These are phyloP conservation scores for Euthynnus affinis DNA, from an alignment of 2,797 vertebrate species.

Conservation along the genomic window DNA sequence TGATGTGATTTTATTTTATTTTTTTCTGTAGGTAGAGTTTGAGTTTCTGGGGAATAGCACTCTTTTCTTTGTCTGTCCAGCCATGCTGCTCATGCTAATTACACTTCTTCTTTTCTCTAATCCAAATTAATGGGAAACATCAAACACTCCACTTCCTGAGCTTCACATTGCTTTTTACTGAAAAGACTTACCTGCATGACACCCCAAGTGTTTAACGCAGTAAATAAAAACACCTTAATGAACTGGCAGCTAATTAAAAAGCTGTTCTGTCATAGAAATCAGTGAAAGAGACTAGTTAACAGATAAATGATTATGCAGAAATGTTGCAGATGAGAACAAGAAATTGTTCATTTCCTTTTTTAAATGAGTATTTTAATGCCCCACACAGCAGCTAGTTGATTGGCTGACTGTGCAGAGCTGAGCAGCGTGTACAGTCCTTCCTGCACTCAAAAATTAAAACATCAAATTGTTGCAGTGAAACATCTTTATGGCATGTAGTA, in stretches of 20 bases:
- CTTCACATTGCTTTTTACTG: conserved; percentile 14
- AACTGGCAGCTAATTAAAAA: conserved; percentile 16
- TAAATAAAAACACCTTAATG: conserved; percentile 29
- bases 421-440: neutral
- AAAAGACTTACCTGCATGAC: conserved; percentile 35
- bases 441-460: conserved; percentile 22
- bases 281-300: neutral
- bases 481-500: conserved; percentile 7
- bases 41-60: neutral
- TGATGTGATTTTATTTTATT: neutral
- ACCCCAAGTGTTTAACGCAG: conserved; percentile 11
- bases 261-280: neutral
- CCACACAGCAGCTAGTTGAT: neutral
- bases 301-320: neutral
- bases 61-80: neutral
- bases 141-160: conserved; percentile 11
- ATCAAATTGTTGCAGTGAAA: conserved; percentile 25
- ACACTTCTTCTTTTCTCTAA: conserved; percentile 6
- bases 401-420: conserved; percentile 1
- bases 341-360: neutral
- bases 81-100: neutral
- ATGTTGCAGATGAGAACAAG: neutral
- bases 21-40: conserved; percentile 1
- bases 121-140: conserved; percentile 4
- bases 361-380: neutral